A percentile compares a stretch with the other conserved stretches of the same genome.
phyloP scores from a whole-genome alignment of 1,140 invertebrate genomes.

The Drosophila micromelanica region DNA sequence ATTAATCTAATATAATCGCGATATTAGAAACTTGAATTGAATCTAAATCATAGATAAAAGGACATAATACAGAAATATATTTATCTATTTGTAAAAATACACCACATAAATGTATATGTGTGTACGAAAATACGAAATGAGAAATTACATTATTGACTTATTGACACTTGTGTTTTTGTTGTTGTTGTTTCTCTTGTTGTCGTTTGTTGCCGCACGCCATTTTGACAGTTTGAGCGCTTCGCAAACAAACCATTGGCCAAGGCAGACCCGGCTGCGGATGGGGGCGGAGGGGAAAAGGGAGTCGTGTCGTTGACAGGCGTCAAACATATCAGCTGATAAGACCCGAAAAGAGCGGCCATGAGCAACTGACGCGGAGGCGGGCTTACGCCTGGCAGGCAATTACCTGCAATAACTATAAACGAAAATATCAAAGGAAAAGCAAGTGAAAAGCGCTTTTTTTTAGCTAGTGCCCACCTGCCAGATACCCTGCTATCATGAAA shows the following conservation, averaged over 20 bases:
- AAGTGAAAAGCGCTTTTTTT: background rate
- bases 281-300: background rate
- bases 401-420: conserved; percentile 53
- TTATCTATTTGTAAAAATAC: conserved; percentile 6
- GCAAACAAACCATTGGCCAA: conserved; percentile 59
- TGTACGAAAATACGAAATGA: conserved; percentile 63
- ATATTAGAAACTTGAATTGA: too few species aligned
- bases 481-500: background rate
- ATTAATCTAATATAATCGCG: too few species aligned
- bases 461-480: background rate
- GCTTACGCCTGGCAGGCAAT: conserved; percentile 45
- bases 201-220: conserved; percentile 62
- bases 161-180: conserved; percentile 50
- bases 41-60: background rate
- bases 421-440: conserved; percentile 28
- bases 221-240: conserved; percentile 73
- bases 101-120: background rate
- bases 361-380: background rate
- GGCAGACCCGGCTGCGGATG: background rate
- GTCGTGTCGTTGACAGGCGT: conserved; percentile 59
- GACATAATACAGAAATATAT: background rate
- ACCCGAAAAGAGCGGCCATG: conserved; percentile 1
- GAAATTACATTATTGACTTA: conserved; percentile 78
- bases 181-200: too few species aligned
- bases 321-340: conserved; percentile 37